Base-by-base conservation (phyloP, 2,113 vertebrate genomes). In the Riparia riparia region DNA sequence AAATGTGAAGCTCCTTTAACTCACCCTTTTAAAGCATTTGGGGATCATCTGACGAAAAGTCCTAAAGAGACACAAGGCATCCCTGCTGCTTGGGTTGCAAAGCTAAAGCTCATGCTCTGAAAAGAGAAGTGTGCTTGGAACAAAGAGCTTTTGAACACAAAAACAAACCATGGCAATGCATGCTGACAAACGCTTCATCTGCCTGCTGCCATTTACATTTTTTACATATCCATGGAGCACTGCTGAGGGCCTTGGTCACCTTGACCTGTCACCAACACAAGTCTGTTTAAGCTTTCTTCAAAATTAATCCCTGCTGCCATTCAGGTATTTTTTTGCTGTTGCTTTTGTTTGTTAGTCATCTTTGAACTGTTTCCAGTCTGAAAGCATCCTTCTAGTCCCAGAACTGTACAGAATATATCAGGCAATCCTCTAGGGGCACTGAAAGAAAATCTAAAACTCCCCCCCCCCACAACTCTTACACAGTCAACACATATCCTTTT, bases 321-420 rank as follows among this genome's bases (percentile, higher is more conserved):
- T 95, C 78, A 63, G 44, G 41, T 92, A 53, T 66, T 86, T 82
- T 90, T 90, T 86, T 90, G 61, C n/a, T 89, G 14, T 47, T 93
- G 32, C 18, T 78, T 77, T 78, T 86, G 10, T 47, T 72, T 82
- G 18, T 42, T 64, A 51, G 56, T 90, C 2, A 51, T 73, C 63
- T 96, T 68, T 82, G 61, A 87, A 61, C 70, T 84, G 6, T 54
- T 93, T 91, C 45, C 47, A 76, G 18, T 53, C 71, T 47, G n/a
- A 73, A 77, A 82, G 34, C 12, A 68, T 56, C 68, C 70, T 83
- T 94, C 41, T 85, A 57, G 12, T 94, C 82, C 41, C 39, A 90
- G 54, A 93, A 73, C 34, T 18, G 47, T 82, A 61, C 47, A 73
- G 47, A 80, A 16, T 60, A 45, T 73, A 88, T 80, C 50, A 80